These are phyloP conservation scores for Pocillopora damicornis DNA, from an alignment of 64 coral and sea anemone genomes.

Conservation along the genomic window DNA sequence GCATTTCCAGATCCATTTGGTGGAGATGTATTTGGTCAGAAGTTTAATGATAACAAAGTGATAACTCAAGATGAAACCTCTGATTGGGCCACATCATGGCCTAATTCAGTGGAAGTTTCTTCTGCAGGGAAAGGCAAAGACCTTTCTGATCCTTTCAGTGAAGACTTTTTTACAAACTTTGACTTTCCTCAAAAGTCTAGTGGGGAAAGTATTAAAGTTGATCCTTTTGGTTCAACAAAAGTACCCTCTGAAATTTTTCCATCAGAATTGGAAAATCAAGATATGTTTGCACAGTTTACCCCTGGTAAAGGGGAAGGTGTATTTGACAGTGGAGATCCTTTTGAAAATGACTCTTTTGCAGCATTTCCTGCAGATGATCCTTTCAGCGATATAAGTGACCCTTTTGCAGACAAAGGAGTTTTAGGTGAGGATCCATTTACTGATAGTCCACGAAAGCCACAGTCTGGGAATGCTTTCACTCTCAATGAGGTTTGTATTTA, in stretches of 20 bases:
- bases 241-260: slow-evolving; percentile 35
- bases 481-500: slow-evolving; percentile 46
- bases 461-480: slow-evolving; percentile 8
- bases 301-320: slow-evolving; percentile 20
- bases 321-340: slow-evolving; percentile 25
- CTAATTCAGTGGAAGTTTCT: not conserved
- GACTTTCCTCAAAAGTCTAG: slow-evolving; percentile 22
- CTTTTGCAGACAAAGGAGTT: slow-evolving; percentile 73
- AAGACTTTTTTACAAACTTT: slow-evolving; percentile 83
- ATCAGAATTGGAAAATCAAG: slow-evolving; percentile 44
- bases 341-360: slow-evolving; percentile 43
- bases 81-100: slow-evolving; percentile 28
- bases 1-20: slow-evolving; percentile 50
- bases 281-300: slow-evolving; percentile 67
- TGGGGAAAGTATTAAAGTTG: not conserved
- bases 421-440: slow-evolving; percentile 68
- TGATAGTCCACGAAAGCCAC: slow-evolving; percentile 51
- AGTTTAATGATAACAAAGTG: slow-evolving; percentile 5
- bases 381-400: slow-evolving; percentile 73
- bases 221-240: slow-evolving; percentile 53
- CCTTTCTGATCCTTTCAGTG: slow-evolving; percentile 51
- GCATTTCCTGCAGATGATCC: slow-evolving; percentile 52
- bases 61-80: not conserved
- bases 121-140: slow-evolving; percentile 6
- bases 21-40: slow-evolving; percentile 1